Base-by-base conservation (phyloP, 2,888 invertebrate genomes). In the Lutraria lutraria region DNA sequence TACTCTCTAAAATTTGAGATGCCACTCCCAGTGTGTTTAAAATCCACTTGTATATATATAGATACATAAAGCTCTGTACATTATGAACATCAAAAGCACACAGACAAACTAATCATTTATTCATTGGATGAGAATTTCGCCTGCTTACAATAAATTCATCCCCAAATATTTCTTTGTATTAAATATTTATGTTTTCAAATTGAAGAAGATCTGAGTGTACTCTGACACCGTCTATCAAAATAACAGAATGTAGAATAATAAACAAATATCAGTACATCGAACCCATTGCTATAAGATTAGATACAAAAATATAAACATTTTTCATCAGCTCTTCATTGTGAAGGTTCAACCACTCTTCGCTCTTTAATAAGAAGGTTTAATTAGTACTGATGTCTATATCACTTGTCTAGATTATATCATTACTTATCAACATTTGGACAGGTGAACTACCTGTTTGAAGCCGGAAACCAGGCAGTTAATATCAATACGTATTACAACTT, bases 341-440 rank as follows among this genome's bases (percentile, higher is more conserved):
- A 3, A 31, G 34, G 76, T 76, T 81, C 25, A 81, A 52, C 81
- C 13, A 76, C 76, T 34, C 76, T 34, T 72, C 72, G 31, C 29
- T 68, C 16, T 34, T 43, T 43, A 6, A 43, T 21, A 29, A 31
- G 10, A 3, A 56, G 56, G 60, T 80, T 79, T 85, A 85, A 79
- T 85, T 31, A 85, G 85, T 80, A 85, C 80, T 60, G 56, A 85
- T 56, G 56, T 85, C n/a, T 54, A 85, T 80, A 79, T 85, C 34
- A 56, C 34, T 60, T 52, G 34, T 76, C 76, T 15, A 34, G 79
- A 85, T 85, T 85, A 85, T 85, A 85, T 85, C 85, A 85, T 56
- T 15, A n/a, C n/a, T 60, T 80, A 85, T 85, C 56, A 85, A 60
- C 21, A 79, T 79, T 68, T 80, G 10, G 85, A 85, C 85, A 85